Base-by-base conservation (phyloP, 2,113 vertebrate genomes). In the Eudorcas thomsonii region DNA sequence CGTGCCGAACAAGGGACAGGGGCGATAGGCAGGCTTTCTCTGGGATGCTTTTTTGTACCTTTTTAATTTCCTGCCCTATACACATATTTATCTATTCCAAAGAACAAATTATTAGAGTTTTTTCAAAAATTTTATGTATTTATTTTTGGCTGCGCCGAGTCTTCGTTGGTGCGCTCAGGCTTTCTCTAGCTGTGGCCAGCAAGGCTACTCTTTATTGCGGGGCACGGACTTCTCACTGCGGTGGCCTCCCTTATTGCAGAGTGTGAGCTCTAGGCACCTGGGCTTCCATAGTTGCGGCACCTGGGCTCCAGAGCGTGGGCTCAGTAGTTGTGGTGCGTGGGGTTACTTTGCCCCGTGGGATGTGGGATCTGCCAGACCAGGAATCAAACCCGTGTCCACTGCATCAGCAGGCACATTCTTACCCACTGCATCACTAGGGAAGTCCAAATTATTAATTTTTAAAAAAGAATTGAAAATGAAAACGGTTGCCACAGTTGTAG, bases 201-300 rank as follows among this genome's bases (percentile, higher is more conserved):
- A 1, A 77, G 71, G 71, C 71, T 15, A 4, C 71, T 15, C 3
- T 77, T 43, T 2, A 6, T 15, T 26, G 39, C 10, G 0, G 67
- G 10, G n/a, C 23, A 14, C 0, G 1, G 39, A 77, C 71, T 77
- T 77, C 71, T 43, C 71, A 1, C 39, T 15, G 39, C 0, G 2
- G 71, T 26, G 36, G 36, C 36, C 43, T 15, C 6, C 23, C 71
- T 6, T 77, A 21, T 8, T 77, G 12, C 12, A 26, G 71, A 77
- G 12, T 4, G 39, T 36, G 15, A 7, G 23, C 71, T 43, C 23
- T 26, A 43, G 39, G 71, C 39, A 15, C 71, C 7, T 77, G 71
- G 39, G 12, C 23, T 77, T 77, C 39, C 3, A 6, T 26, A 43
- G 12, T 15, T 15, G 23, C 1, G 0, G 67, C 1, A 0, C 10